Conservation (phyloP, 2,888 invertebrate species). For the Lepidochitona cinerea region DNA sequence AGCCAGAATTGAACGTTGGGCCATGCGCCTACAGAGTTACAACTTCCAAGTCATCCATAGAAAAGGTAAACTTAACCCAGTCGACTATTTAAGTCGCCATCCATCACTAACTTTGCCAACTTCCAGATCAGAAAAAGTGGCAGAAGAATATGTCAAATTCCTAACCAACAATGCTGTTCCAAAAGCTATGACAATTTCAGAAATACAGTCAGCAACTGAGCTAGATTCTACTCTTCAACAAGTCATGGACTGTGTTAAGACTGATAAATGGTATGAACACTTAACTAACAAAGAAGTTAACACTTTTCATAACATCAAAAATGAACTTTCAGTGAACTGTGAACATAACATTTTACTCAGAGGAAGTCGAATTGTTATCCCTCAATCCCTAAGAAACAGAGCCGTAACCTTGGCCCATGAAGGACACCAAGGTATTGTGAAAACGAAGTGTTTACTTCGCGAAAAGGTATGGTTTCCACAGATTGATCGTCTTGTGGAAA, state of each 20-base stretch:
- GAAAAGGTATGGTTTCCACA: slow-evolving; percentile 43
- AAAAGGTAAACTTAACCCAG: too few species aligned
- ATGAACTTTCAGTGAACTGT: background rate
- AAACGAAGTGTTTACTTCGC: slow-evolving; percentile 36
- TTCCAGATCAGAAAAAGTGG: too few species aligned
- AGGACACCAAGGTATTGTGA: slow-evolving; percentile 41
- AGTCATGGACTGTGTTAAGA: background rate
- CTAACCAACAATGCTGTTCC: too few species aligned
- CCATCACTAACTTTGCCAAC: too few species aligned
- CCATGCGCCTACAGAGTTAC: too few species aligned
- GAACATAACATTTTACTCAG: slow-evolving; percentile 18
- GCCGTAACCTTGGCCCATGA: slow-evolving; percentile 38
- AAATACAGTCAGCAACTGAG: background rate
- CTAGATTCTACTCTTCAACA: background rate
- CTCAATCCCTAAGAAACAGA: slow-evolving; percentile 24
- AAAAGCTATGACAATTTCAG: too few species aligned
- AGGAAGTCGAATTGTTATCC: slow-evolving; percentile 29
- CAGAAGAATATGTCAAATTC: too few species aligned
- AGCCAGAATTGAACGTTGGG: too few species aligned
- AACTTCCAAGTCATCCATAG: too few species aligned
- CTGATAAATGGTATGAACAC: background rate
- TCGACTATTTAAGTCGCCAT: too few species aligned
- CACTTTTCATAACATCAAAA: background rate
- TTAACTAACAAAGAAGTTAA: background rate
- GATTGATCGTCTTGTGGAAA: slow-evolving; percentile 35